Evolutionary conservation across 2,888 invertebrate genomes (phyloP).

Genomic region (Andrena trimmerana): DNA sequence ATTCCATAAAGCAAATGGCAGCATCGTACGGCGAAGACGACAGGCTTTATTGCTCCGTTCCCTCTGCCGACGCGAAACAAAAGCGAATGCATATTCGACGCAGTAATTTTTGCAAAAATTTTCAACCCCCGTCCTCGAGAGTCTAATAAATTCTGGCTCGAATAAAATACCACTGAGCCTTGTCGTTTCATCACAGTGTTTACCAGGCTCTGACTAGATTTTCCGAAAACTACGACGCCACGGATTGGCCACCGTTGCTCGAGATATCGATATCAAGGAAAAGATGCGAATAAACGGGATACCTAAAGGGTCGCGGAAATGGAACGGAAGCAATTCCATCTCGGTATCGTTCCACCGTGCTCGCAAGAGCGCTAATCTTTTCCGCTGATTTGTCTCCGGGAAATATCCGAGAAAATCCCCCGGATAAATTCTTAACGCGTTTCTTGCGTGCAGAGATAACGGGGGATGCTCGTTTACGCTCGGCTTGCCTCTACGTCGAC

Average conservation of each 20-base stretch:
- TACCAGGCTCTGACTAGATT: background rate
- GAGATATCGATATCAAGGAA: background rate
- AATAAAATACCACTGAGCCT: background rate
- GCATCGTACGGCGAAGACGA: background rate
- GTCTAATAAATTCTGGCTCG: background rate
- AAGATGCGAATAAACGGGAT: background rate
- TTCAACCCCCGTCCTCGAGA: background rate
- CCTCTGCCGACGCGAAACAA: background rate
- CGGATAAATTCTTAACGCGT: slow-evolving; percentile 37
- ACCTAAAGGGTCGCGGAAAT: background rate
- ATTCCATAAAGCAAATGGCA: background rate
- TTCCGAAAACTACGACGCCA: background rate
- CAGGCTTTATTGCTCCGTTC: background rate
- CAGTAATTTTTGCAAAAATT: background rate
- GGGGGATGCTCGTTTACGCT: slow-evolving; percentile 14
- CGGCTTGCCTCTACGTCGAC: background rate
- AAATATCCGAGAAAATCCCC: background rate
- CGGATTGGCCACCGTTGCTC: background rate
- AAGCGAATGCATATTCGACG: background rate
- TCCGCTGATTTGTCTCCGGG: background rate
- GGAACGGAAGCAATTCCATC: background rate
- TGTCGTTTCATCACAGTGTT: slow-evolving; percentile 5
- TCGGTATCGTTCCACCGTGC: background rate
- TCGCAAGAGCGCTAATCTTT: background rate
- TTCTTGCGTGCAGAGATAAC: slow-evolving; percentile 30